Conservation (phyloP, 1,140 invertebrate genomes). For the Bombyx mandarina region DNA sequence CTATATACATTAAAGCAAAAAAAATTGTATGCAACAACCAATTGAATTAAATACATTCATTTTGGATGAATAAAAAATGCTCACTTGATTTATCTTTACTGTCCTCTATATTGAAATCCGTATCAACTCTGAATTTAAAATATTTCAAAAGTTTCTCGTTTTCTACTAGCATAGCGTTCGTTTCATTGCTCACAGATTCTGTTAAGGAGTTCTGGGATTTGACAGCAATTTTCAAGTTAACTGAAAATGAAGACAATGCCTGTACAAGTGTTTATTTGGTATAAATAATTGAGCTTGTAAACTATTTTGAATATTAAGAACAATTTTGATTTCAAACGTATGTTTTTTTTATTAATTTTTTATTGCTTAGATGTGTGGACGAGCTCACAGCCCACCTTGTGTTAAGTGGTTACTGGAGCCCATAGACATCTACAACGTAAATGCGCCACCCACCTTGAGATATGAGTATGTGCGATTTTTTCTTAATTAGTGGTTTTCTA, state of each 20-base stretch:
- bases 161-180: conserved; percentile 7
- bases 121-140: conserved; percentile 12
- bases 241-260: neutral
- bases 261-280: too few relatives aligned
- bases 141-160: conserved; percentile 11
- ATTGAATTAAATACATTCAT: too few relatives aligned
- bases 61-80: neutral
- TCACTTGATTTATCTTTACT: conserved; percentile 11
- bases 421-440: too few relatives aligned
- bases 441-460: too few relatives aligned
- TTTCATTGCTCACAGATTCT: neutral
- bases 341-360: neutral
- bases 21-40: too few relatives aligned
- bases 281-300: neutral
- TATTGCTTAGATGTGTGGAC: too few relatives aligned
- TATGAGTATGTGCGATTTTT: too few relatives aligned
- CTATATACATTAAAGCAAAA: too few relatives aligned
- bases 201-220: neutral
- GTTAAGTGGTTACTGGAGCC: too few relatives aligned
- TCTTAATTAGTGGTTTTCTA: too few relatives aligned
- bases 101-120: conserved; percentile 5
- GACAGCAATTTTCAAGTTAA: conserved; percentile 7
- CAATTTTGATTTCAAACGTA: neutral
- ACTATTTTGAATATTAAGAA: neutral
- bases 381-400: too few relatives aligned